Evolutionary conservation across 2,888 invertebrate species (phyloP), one percentile per base, ranked within the genome.

Genomic region (Arge pagana): DNA sequence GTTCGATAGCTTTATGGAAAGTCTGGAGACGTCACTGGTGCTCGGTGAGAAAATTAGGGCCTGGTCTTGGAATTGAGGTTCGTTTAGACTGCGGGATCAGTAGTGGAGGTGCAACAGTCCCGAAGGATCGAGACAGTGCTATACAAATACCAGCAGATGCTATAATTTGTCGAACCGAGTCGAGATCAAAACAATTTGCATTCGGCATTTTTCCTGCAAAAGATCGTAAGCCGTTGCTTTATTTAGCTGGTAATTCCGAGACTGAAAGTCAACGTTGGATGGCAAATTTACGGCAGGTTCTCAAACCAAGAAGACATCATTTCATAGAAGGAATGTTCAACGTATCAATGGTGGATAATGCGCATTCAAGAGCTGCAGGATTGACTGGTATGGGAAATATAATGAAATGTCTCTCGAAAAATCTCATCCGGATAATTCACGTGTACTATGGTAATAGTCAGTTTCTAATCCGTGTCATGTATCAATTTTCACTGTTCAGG

Each of bases 191-290:
- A 60, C 82, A 82, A 24, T 84, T 84, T 66, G 86, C 87, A 8
- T 88, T 88, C 66, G 87, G 86, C 3, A 82, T 88, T 54, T 86
- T 87, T 65, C 79, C 83, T 5, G 67, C 78, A 1, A 80, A 79
- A 10, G 82, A 81, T 30, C 78, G 82, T 48, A 85, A 86, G 64
- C 85, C 87, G 0, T 76, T 85, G 10, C 73, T 88, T 11, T 83
- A 86, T 56, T 78, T 89, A 52, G 84, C 86, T 0, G 86, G 86
- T 0, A 79, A 74, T 49, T 83, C 84, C 0, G 83, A 85, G 57
- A 82, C 82, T 15, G 86, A 88, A 54, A 81, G 83, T 4, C 87
- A 88, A 63, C 67, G 79, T 42, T 89, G 88, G 88, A 89, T 89
- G 83, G 79, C 81, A 8, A 83, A 63, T 55, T 51, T 76, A 3